Evolutionary conservation across 2,113 vertebrate species (phyloP), one percentile per base, ranked within the genome.

Genomic region (Rhinopithecus roxellana): DNA sequence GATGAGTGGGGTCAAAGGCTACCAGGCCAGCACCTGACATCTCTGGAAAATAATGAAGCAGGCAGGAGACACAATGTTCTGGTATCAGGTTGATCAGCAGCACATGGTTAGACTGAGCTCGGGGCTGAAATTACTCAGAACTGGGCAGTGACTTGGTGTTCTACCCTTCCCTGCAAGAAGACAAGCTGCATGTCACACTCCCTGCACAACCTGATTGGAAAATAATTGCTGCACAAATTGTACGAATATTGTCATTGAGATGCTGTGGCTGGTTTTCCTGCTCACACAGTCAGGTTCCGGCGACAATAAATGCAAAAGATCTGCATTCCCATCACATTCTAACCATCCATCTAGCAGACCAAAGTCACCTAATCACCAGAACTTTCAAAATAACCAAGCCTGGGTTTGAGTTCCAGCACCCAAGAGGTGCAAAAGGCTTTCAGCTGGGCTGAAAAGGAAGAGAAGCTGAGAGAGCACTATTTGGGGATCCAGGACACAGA

Each of bases 131-230:
- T 64, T 14, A 57, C 30, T 22, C 55, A 70, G 40, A 84, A n/a
- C 32, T 14, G 5, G 14, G 11, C 14, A 43, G 30, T 3, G 20
- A 32, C 18, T 55, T 7, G 3, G 38, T 83, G 45, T 90, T 70
- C 67, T 38, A 11, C 6, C 40, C 79, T 69, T 30, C 43, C 30
- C 27, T 52, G 25, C 2, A 57, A 67, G 57, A 90, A 69, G 75
- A 52, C 16, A 48, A 38, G 52, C 22, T 13, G 2, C 4, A 2
- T 27, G 4, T 17, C 4, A 4, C 4, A 4, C 25, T 23, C 20
- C 27, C 18, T n/a, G 50, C 52, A 75, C 0, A 2, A 30, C 4
- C n/a, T 13, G 35, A 67, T 4, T 67, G 11, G 40, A 86, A 96
- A 74, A 96, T 43, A 5, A 11, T 43, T 16, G 14, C 48, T 74